Evolutionary conservation across 1,140 invertebrate species (phyloP), one percentile per base, ranked within the genome.

Genomic region (Scaptodrosophila lebanonensis): DNA sequence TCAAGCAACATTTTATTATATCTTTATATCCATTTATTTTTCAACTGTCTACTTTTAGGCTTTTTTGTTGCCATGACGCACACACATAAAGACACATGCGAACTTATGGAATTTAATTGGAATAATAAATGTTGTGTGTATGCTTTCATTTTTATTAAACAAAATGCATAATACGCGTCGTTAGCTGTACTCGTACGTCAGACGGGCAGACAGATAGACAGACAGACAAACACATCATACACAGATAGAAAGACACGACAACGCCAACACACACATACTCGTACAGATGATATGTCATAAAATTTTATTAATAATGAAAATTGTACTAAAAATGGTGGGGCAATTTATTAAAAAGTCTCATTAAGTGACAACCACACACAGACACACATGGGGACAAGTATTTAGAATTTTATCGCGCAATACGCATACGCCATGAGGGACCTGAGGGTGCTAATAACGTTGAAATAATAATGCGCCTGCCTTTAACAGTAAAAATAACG

Each of bases 291-390:
- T 67, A 72, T 73, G 66, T 60, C 76, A 82, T 82, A 82, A 82
- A 82, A 49, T 83, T 82, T 82, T 82, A 82, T 82, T 82, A 82
- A 82, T 82, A 82, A 82, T 82, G 75, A 82, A 82, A 82, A 83
- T 75, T 82, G 75, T 75, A 82, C 69, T 82, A 64, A 82, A 82
- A 82, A 70, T 68, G 70, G 39, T 57, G 64, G 75, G 66, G 66
- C 69, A 82, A 82, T 82, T 82, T 82, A 82, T 82, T 82, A 82
- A 82, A 82, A 82, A 82, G 70, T 82, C 75, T 83, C 75, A 82
- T 82, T 82, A 82, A 71, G 65, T 67, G 57, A 38, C 62, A 48
- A 40, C 42, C 48, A 36, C 39, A 40, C 43, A 18, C 17, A 42
- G 11, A 18, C 29, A 30, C 15, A 44, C 39, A 48, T 20, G n/a